phyloP scores from a whole-genome alignment of 2,888 invertebrate species.

The Ochropleura plecta region DNA sequence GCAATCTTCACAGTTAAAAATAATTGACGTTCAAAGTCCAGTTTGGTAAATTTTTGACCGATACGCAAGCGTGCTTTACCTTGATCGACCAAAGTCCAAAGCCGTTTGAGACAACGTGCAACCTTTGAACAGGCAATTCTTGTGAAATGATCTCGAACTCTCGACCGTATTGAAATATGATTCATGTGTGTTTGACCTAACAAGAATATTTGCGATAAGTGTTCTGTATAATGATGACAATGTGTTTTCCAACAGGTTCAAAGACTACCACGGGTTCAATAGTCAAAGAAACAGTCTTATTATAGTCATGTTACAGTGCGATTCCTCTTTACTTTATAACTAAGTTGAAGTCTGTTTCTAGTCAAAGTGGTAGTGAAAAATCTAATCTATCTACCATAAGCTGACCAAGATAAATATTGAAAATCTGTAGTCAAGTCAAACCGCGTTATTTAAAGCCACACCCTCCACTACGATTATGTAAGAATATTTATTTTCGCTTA shows the following conservation, averaged over 20 bases:
- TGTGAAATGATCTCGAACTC: constrained; percentile 27
- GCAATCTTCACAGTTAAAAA: constrained; percentile 15
- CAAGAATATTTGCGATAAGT: constrained; percentile 10
- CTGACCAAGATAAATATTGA: background rate
- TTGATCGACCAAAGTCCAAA: constrained; percentile 59
- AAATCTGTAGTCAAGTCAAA: background rate
- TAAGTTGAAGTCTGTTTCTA: background rate
- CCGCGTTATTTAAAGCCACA: background rate
- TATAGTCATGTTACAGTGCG: background rate
- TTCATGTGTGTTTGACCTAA: constrained; percentile 22
- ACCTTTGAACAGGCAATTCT: constrained; percentile 35
- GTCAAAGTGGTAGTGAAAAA: background rate
- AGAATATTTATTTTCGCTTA: constrained; percentile 28
- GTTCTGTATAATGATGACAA: constrained; percentile 4
- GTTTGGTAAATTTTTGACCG: background rate
- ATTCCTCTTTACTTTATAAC: background rate
- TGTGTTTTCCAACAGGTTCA: constrained; percentile 8
- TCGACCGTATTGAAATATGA: constrained; percentile 22
- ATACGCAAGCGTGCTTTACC: constrained; percentile 13
- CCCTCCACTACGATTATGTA: constrained; percentile 30
- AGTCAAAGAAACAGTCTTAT: background rate
- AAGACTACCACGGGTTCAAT: background rate
- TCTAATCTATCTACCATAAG: background rate
- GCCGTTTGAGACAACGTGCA: constrained; percentile 1
- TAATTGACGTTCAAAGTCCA: constrained; percentile 30